Percentiles rank a stretch among this genome's conserved stretches.
phyloP scores from a whole-genome alignment of 2,797 vertebrate genomes.

The Philypnodon macrostomus region DNA sequence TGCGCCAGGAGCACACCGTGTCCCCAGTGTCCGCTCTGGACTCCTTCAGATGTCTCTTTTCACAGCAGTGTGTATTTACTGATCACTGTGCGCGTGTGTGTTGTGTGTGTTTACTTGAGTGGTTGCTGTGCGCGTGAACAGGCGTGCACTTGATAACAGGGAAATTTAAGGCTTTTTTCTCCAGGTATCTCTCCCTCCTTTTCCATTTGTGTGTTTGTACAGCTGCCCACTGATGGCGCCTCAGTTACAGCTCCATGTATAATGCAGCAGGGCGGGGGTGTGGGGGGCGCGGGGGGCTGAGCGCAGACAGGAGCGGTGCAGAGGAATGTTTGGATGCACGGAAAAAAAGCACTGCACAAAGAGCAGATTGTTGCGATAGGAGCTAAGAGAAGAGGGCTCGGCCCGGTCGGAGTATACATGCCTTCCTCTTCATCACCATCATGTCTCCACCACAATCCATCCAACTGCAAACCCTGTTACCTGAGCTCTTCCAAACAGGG shows the following conservation, averaged over 20 bases:
- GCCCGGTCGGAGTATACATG: too few relatives aligned
- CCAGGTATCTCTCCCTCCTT: not conserved
- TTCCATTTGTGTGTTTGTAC: constrained; percentile 3
- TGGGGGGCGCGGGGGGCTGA: too few relatives aligned
- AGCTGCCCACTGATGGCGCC: constrained; percentile 1
- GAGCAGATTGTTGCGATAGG: constrained; percentile 5
- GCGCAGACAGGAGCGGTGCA: too few relatives aligned
- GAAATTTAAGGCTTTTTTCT: not conserved
- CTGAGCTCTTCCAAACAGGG: too few relatives aligned
- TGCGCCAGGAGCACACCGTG: constrained; percentile 3
- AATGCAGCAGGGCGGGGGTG: not conserved
- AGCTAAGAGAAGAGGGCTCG: not conserved
- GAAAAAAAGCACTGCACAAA: constrained; percentile 1
- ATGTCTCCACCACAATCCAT: too few relatives aligned
- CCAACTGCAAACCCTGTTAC: too few relatives aligned
- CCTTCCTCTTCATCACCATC: too few relatives aligned
- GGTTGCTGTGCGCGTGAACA: too few relatives aligned
- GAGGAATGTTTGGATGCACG: too few relatives aligned
- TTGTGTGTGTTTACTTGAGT: constrained; percentile 3
- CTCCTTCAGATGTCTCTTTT: not conserved
- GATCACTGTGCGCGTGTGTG: too few relatives aligned
- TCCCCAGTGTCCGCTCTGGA: constrained; percentile 2
- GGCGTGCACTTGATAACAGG: not conserved
- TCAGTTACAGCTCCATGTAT: not conserved
- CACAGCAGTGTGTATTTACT: too few relatives aligned